A percentile compares a stretch with the other conserved stretches of the same genome.
Conservation (phyloP, 2,113 vertebrate genomes). For the Pavo muticus region DNA sequence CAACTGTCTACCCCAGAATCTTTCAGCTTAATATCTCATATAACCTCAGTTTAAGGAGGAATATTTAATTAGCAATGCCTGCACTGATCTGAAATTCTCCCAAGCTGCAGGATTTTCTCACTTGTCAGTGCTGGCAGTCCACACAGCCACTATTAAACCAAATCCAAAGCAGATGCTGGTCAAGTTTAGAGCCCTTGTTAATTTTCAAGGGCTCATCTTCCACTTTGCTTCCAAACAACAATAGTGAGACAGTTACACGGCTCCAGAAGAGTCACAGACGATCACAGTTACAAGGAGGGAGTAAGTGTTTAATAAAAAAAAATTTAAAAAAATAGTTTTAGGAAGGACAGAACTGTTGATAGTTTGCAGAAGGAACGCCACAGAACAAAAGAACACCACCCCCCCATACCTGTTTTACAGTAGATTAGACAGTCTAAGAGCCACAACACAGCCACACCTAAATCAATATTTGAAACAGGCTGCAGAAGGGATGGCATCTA, state of each 20-base stretch:
- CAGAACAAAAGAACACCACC: background rate
- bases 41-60: background rate
- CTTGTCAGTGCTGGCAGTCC: background rate
- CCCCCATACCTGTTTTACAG: background rate
- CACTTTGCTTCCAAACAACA: background rate
- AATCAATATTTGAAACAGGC: background rate
- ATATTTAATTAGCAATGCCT: background rate
- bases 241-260: background rate
- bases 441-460: background rate
- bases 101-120: background rate
- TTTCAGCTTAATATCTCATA: background rate
- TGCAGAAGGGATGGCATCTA: background rate
- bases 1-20: background rate
- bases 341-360: background rate
- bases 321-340: background rate
- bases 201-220: background rate
- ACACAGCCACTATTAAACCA: background rate
- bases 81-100: background rate
- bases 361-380: no score
- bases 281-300: background rate
- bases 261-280: no score
- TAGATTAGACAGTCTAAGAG: background rate
- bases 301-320: no score
- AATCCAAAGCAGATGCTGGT: background rate
- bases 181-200: background rate